Base-by-base conservation (phyloP, 2,888 invertebrate species). In the Eupelmus urozonus region DNA sequence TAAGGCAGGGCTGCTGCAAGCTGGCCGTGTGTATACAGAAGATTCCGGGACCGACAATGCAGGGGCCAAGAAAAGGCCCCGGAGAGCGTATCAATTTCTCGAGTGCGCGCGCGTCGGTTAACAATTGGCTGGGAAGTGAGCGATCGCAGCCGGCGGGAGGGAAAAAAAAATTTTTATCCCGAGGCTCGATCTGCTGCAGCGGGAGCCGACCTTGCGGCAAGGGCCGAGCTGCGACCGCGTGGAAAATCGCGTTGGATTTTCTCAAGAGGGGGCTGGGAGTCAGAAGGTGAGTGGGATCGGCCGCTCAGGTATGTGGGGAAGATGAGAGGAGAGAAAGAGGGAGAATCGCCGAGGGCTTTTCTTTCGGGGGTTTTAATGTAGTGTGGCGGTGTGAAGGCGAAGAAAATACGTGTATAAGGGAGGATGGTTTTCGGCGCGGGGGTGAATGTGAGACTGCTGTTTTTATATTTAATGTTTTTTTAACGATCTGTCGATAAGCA, bases 61-160 rank as follows among this genome's bases (percentile, higher is more conserved):
- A 42, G 20, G 49, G 27, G n/a, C 27, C 1, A 20, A 40, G 51
- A 40, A 55, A 67, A 55, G 9, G 40, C 40, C 9, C 55, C 0
- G 27, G 34, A n/a, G 55, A 62, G 66, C 11, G 66, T 59, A 66
- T 74, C 74, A 45, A 71, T 71, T 51, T 59, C 60, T 3, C 2
- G 23, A 27, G 65, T 1, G n/a, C n/a, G 40, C 27, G 45, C 27
- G 69, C 49, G 18, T 18, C 0, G 18, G n/a, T 7, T 29, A 53
- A 76, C 76, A 76, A 76, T 70, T 65, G 76, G 29, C 71, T 60
- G 16, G 51, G 40, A 77, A 77, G 53, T 71, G 71, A 77, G 59
- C 76, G 71, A 71, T 76, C 76, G 51, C 20, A 34, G 5, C 34
- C 3, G 34, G 9, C 3, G 29, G 18, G 53, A 27, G 18, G 27